Evolutionary conservation across 2,113 vertebrate genomes (phyloP), one percentile per base, ranked within the genome.

Genomic region (Parus major): DNA sequence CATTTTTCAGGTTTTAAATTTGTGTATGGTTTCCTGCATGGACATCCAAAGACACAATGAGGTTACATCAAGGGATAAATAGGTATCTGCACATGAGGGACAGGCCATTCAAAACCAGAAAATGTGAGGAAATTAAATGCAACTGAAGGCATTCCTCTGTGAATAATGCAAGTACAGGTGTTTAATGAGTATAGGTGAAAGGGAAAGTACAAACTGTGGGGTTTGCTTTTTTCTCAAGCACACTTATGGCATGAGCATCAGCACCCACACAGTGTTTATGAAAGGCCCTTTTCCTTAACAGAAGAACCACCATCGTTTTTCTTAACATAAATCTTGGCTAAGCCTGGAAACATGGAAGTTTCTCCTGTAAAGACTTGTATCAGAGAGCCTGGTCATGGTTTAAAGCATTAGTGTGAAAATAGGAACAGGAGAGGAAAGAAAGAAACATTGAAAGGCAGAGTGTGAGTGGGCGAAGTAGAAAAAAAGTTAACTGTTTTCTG

Each of bases 31-130:
- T 93, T 88, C 28, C 22, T 56, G 10, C 18, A 60, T 16, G 24
- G 25, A 31, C 12, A 7, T 25, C 10, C 11, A 52, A 93, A 77
- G 23, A 60, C 35, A 50, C 1, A 0, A 31, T 14, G 24, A 76
- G 10, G 21, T 66, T 64, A 25, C 24, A 49, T 33, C n/a, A 60
- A 68, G 24, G 49, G 35, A 44, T 29, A 72, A 77, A 63, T 1
- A 75, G 36, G 23, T 13, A 65, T 21, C 25, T 13, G 25, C 15
- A 39, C 1, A 3, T 0, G 2, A 65, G 27, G 52, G 82, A 47
- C 7, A 55, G 47, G 42, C 18, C 5, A 12, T 0, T 0, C 44
- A 66, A 91, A 15, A 61, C 5, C 12, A 53, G 53, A 22, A 41
- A 72, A 57, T 0, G 0, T 13, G 42, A 64, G 5, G 12, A 73